Evolutionary conservation across 2,113 vertebrate genomes (phyloP).

Genomic region (Castor canadensis): DNA sequence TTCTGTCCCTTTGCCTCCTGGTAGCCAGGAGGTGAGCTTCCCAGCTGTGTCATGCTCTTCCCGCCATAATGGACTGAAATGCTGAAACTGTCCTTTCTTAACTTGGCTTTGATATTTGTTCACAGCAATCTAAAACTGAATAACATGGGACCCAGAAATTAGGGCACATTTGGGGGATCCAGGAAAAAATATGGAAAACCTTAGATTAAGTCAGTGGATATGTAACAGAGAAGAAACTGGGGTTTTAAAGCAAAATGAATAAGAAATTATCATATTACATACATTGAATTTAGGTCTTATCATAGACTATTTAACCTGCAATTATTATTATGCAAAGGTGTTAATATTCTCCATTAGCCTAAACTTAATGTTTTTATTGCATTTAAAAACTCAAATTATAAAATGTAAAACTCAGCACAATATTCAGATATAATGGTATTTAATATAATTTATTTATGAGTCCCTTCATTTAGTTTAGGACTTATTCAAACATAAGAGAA

Average conservation of each 20-base stretch:
- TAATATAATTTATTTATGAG: constrained; percentile 41
- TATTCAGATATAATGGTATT: constrained; percentile 1
- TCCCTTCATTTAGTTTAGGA: neutral
- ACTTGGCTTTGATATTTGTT: neutral
- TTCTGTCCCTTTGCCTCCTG: no score
- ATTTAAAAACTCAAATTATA: neutral
- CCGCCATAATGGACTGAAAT: neutral
- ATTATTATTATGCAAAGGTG: neutral
- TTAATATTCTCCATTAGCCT: constrained; percentile 5
- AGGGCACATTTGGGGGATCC: neutral
- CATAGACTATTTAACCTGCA: neutral
- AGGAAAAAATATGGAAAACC: neutral
- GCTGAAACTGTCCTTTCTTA: no score
- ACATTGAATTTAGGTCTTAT: neutral
- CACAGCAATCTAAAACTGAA: neutral
- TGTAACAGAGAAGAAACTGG: neutral
- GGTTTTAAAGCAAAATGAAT: neutral
- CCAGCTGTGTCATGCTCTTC: neutral
- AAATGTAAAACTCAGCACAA: neutral
- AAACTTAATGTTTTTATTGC: neutral
- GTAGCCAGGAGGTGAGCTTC: no score
- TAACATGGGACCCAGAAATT: neutral
- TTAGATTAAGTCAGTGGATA: neutral
- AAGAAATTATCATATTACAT: neutral
- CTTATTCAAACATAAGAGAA: constrained; percentile 5